phyloP scores from a whole-genome alignment of 2,888 invertebrate species.

The Venustoraphidia nigricollis region DNA sequence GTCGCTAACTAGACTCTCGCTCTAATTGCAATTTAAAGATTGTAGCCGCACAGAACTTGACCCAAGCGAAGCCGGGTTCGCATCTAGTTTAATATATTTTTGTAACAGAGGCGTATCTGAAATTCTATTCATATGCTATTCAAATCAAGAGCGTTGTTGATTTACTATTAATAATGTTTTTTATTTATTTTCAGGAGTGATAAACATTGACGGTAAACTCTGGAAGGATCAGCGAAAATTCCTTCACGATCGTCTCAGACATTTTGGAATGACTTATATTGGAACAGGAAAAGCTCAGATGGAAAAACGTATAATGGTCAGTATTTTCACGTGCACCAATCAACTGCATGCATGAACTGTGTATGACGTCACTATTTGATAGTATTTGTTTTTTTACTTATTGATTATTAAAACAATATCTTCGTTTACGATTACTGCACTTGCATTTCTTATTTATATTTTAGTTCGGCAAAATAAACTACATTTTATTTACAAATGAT shows the following conservation, averaged over 20 bases:
- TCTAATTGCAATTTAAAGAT: too few relatives aligned
- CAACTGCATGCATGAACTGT: neutral
- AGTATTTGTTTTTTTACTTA: conserved; percentile 14
- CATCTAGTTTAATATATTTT: too few relatives aligned
- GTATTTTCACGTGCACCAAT: conserved; percentile 15
- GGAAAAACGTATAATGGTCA: conserved; percentile 73
- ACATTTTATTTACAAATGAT: neutral
- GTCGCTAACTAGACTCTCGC: too few relatives aligned
- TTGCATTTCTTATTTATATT: too few relatives aligned
- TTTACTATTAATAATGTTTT: neutral
- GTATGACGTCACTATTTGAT: neutral
- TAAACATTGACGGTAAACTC: conserved; percentile 74
- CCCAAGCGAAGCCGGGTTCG: too few relatives aligned
- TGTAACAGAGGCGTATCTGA: too few relatives aligned
- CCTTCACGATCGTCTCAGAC: conserved; percentile 68
- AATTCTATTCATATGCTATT: too few relatives aligned
- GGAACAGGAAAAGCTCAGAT: conserved; percentile 66
- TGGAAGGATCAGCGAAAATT: conserved; percentile 86
- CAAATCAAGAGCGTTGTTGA: too few relatives aligned
- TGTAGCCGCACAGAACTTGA: too few relatives aligned
- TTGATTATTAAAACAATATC: neutral
- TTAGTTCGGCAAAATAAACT: too few relatives aligned
- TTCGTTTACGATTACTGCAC: too few relatives aligned
- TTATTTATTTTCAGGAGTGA: conserved; percentile 48
- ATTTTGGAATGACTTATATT: conserved; percentile 78